A percentile compares a stretch with the other conserved stretches of the same genome.
Conservation (phyloP, 2,113 vertebrate genomes). For the Pseudolaguvia tuberculata region DNA sequence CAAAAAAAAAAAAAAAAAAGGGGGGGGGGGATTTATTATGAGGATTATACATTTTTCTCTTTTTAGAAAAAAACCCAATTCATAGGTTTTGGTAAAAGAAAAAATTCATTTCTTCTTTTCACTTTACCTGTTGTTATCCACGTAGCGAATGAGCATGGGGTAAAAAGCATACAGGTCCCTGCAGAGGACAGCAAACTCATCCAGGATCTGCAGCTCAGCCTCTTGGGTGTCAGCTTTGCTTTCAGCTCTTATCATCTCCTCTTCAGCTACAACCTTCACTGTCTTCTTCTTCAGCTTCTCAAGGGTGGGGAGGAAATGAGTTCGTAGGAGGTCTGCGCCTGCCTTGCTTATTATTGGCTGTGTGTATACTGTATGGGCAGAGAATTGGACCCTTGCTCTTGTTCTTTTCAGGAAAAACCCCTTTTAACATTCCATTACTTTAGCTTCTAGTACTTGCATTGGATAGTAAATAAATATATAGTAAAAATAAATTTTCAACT, state of each 20-base stretch:
- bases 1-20: too few relatives aligned
- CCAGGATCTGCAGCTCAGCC: conserved; percentile 89
- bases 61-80: background rate
- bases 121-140: conserved; percentile 91
- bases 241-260: conserved; percentile 88
- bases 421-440: too few relatives aligned
- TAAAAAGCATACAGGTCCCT: conserved; percentile 96
- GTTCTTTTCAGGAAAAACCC: too few relatives aligned
- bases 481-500: too few relatives aligned
- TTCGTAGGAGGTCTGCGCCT: conserved; percentile 81
- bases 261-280: conserved; percentile 85
- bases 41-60: background rate
- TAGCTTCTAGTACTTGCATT: too few relatives aligned
- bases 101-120: background rate
- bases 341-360: conserved; percentile 97
- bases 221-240: conserved; percentile 86
- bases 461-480: too few relatives aligned
- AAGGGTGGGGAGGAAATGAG: conserved; percentile 90
- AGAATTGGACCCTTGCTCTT: background rate
- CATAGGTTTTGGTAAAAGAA: background rate
- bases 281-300: conserved; percentile 95
- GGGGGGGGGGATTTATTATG: too few relatives aligned
- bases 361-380: conserved; percentile 76
- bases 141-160: conserved; percentile 93
- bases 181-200: conserved; percentile 93